These are phyloP conservation scores for Trypoxylus dichotomus DNA, from an alignment of 1,140 invertebrate species.

Conservation along the genomic window DNA sequence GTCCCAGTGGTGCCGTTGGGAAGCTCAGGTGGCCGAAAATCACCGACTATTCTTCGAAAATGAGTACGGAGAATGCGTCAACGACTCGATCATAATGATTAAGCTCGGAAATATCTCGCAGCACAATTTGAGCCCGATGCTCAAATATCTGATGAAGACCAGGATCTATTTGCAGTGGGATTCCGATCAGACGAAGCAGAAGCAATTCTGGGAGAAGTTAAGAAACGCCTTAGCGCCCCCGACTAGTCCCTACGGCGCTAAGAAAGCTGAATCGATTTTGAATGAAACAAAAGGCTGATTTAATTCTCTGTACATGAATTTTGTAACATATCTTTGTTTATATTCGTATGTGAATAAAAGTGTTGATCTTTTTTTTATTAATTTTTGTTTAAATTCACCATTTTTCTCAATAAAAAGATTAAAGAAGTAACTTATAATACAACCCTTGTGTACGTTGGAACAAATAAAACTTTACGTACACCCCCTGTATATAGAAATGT, in stretches of 20 bases:
- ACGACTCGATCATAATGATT: constrained; percentile 63
- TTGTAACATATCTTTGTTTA: background rate
- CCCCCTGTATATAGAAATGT: background rate
- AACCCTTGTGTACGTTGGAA: background rate
- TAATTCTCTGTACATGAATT: background rate
- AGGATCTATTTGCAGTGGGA: constrained; percentile 64
- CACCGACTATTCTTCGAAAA: constrained; percentile 57
- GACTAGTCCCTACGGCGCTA: background rate
- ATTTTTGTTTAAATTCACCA: too few species aligned
- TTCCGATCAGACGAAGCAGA: constrained; percentile 53
- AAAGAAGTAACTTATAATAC: background rate
- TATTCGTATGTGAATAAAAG: background rate
- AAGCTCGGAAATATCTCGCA: constrained; percentile 60
- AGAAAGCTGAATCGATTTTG: background rate
- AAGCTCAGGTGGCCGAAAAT: constrained; percentile 63
- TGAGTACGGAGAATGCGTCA: constrained; percentile 50
- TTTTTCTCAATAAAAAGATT: too few species aligned
- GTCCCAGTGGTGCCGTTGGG: constrained; percentile 70
- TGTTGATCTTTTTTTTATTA: background rate
- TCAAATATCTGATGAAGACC: constrained; percentile 63
- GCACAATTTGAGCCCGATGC: constrained; percentile 58
- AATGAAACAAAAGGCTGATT: background rate
- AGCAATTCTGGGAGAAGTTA: constrained; percentile 59
- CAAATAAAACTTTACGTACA: background rate
- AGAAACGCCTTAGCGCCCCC: constrained; percentile 43